phyloP scores from a whole-genome alignment of 92 coral and sea anemone species.

The Phymanthus crucifer region DNA sequence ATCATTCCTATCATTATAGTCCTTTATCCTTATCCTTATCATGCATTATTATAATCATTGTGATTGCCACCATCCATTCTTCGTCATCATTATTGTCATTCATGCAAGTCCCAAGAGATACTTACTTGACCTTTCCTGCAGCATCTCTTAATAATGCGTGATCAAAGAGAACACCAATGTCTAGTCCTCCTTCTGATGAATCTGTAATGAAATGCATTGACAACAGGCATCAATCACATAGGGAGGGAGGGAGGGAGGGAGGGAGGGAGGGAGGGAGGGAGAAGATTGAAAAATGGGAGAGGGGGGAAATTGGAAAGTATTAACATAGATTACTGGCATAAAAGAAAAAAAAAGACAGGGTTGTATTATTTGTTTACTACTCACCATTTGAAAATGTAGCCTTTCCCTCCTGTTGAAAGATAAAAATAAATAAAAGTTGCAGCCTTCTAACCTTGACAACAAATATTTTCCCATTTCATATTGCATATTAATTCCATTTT shows the following conservation, averaged over 20 bases:
- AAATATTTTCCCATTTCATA: no score
- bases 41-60: no score
- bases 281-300: no score
- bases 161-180: conserved; percentile 83
- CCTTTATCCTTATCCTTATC: no score
- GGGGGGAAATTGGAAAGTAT: no score
- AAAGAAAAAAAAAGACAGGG: no score
- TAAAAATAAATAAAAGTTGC: background rate
- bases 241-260: no score
- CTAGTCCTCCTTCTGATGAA: conserved; percentile 69
- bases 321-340: no score
- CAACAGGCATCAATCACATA: background rate
- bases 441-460: no score
- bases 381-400: conserved; percentile 19
- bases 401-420: conserved; percentile 38
- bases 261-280: no score
- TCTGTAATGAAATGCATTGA: conserved; percentile 23
- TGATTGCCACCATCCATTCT: background rate
- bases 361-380: background rate
- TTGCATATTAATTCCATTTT: no score
- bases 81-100: background rate
- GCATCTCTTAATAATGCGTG: conserved; percentile 90
- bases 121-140: conserved; percentile 96
- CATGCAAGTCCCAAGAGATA: background rate
- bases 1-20: no score